phyloP scores from a whole-genome alignment of 2,113 vertebrate genomes.

The Daboia siamensis region DNA sequence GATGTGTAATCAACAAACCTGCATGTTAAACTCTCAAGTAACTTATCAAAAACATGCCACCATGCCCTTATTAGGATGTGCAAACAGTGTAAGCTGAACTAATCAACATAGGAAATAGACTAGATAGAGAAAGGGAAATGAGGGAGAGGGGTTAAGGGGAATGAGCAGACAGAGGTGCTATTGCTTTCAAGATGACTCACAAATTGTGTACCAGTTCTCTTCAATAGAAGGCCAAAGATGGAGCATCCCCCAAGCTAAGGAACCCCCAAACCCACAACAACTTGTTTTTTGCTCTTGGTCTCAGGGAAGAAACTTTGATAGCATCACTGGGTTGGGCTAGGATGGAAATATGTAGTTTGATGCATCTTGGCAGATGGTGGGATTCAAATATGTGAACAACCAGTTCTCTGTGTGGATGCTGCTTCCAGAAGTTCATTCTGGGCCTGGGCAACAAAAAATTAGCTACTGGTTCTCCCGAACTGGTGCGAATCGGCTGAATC shows the following conservation, averaged over 20 bases:
- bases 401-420: no score
- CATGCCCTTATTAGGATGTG: conserved; percentile 45
- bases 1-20: not conserved
- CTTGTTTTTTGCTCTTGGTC: not conserved
- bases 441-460: no score
- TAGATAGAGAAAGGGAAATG: conserved; percentile 28
- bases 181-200: not conserved
- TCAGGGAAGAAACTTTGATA: not conserved
- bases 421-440: no score
- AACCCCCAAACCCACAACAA: not conserved
- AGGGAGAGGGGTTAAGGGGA: conserved; percentile 10
- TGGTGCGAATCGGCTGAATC: no score
- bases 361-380: not conserved
- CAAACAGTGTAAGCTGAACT: conserved; percentile 44
- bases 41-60: conserved; percentile 8
- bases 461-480: no score
- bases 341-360: not conserved
- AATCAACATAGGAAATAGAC: conserved; percentile 38
- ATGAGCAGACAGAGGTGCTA: conserved; percentile 15
- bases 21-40: conserved; percentile 19
- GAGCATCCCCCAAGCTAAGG: not conserved
- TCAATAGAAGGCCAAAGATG: not conserved
- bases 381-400: no score
- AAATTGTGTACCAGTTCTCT: not conserved
- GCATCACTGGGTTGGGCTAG: not conserved